Base-by-base conservation (phyloP, 1,140 invertebrate genomes). In the Papilio polytes region DNA sequence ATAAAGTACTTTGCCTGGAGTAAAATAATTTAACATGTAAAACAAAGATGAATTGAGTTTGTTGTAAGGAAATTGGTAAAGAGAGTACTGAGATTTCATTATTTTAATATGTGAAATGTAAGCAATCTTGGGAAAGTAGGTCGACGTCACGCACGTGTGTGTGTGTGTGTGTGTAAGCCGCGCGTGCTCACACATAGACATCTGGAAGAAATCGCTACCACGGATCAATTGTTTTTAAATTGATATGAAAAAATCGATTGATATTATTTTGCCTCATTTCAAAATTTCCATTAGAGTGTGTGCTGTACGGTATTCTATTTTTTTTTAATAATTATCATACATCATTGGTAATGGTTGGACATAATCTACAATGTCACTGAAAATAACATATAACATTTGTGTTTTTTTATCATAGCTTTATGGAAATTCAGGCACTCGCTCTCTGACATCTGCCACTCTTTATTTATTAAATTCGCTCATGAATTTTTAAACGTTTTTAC, bases 101-200 rank as follows among this genome's bases (percentile, higher is more conserved):
- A 70, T 70, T 70, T 70, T 70, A 70, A 70, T 70, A 36, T 70
- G 63, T 70, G 63, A 70, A 70, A 70, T 70, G 63, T 70, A 70
- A 70, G 63, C 63, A 70, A 70, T 70, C 63, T 70, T 70, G 63
- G 63, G 12, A 70, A 70, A 70, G 63, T 70, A 70, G 63, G 63
- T 70, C 63, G 63, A 15, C 2, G 26, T 26, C 63, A 15, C 63
- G 12, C 26, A 26, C 13, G 1, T 12, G 59, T 12, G 20, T 63
- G 9, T 3, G 20, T 26, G 20, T 22, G 46, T 15, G 10, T 41
- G 13, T 48, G 12, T 13, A 1, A 13, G 13, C 12, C 46, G 10
- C 48, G 18, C 8, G n/a, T 20, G 8, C 63, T 31, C 63, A 70
- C 26, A 70, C 26, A 15, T 10, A 10, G 10, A 13, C 9, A 66